Conservation (phyloP, 2,113 vertebrate genomes). For the Macaca nemestrina region DNA sequence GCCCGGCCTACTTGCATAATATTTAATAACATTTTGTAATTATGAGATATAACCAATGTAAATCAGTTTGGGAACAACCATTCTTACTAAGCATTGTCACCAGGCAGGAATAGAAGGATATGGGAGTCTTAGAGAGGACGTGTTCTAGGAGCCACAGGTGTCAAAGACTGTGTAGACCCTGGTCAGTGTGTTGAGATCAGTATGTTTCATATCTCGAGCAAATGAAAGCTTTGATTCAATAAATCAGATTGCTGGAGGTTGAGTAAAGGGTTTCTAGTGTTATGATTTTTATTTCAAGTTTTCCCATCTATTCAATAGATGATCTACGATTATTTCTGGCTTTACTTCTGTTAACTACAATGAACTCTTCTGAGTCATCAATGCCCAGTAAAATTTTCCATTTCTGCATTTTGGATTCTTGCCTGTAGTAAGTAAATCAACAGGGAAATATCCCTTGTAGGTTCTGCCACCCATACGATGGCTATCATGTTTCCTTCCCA, state of each 20-base stretch:
- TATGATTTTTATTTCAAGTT: background rate
- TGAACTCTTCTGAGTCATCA: background rate
- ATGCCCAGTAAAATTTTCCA: background rate
- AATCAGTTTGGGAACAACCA: background rate
- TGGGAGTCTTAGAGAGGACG: background rate
- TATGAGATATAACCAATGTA: background rate
- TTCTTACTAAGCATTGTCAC: background rate
- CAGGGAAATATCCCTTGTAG: background rate
- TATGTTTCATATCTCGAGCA: background rate
- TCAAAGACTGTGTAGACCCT: background rate
- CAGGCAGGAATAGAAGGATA: background rate
- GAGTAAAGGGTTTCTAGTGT: background rate
- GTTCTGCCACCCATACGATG: too few relatives aligned
- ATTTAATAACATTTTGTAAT: background rate
- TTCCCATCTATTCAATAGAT: background rate
- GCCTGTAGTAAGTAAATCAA: background rate
- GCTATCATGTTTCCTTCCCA: background rate
- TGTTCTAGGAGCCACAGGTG: too few relatives aligned
- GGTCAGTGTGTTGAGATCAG: background rate
- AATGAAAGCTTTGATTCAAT: background rate
- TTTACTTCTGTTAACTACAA: background rate
- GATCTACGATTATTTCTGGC: background rate
- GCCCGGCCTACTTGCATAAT: too few relatives aligned
- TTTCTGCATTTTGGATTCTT: background rate
- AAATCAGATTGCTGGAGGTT: background rate